Base-by-base conservation (phyloP, 2,113 vertebrate species). In the Petromus typicus region DNA sequence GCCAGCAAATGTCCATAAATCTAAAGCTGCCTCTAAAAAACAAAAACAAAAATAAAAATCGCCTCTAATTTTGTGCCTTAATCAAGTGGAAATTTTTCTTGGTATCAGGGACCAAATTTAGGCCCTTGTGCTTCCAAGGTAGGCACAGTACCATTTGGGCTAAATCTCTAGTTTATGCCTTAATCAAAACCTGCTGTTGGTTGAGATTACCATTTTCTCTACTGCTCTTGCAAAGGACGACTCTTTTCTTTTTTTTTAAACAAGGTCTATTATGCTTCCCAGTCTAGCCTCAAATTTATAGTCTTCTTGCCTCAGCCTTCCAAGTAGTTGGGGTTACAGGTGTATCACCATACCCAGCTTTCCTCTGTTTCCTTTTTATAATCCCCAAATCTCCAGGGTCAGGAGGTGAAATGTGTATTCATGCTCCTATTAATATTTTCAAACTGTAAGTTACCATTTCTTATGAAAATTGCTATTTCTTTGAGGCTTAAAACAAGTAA, bases 381-480 rank as follows among this genome's bases (percentile, higher is more conserved):
- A 89, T 25, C 17, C 27, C 16, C 13, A 78, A 54, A 51, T 63
- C 40, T 3, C 86, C 59, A 90, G 67, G 48, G 32, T n/a, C 32
- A 94, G 64, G 37, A 83, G 43, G 48, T 64, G 4, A 27, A 76
- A 25, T 23, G 86, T 18, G 34, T 34, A 92, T 51, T 89, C 7
- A 66, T 69, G 64, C 43, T 7, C 51, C 64, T 12, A 30, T 4
- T 63, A 92, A 91, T 5, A 92, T 4, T 90, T 80, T 20, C 61
- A 90, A 94, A 90, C 54, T 37, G 51, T 27, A n/a, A 30, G 14
- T 76, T 93, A 59, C 22, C 32, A 64, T 92, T 90, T 88, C 75
- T 71, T 90, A 20, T 20, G 84, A 85, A 93, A 78, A 4, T 2
- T 8, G 14, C 30, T 79, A 20, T 54, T 93, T 16, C 48, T 86